These are phyloP conservation scores for Dolichallabes microphthalmus DNA, from an alignment of 2,113 vertebrate species.

Conservation along the genomic window DNA sequence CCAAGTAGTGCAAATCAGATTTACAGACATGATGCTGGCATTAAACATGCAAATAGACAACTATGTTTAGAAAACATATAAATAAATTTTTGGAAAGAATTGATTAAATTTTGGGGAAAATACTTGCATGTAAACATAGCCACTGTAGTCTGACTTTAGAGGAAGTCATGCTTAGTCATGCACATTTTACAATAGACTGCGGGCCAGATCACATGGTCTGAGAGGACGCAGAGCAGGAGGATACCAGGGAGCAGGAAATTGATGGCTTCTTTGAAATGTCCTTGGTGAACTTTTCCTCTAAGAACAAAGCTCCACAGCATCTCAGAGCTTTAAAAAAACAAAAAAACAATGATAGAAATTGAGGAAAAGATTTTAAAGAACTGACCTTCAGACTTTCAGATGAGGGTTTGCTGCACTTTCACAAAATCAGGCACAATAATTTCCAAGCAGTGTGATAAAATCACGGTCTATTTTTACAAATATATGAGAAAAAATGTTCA, in stretches of 20 bases:
- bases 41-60: no score
- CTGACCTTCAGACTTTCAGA: background rate
- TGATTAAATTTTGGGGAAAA: background rate
- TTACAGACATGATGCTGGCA: background rate
- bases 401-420: background rate
- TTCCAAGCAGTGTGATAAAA: background rate
- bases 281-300: background rate
- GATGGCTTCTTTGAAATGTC: background rate
- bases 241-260: background rate
- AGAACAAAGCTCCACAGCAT: background rate
- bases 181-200: background rate
- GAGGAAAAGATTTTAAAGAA: background rate
- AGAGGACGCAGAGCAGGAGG: background rate
- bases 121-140: background rate
- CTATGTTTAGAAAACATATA: background rate
- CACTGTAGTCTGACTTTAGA: background rate
- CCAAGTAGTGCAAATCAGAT: background rate
- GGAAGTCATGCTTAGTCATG: background rate
- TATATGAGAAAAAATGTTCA: slow-evolving; percentile 1
- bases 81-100: background rate
- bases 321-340: background rate
- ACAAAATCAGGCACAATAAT: background rate
- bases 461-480: background rate
- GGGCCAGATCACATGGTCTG: background rate
- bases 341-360: background rate